A percentile compares a stretch with the other conserved stretches of the same genome.
Evolutionary conservation across 2,888 invertebrate genomes (phyloP).

Genomic region (Nebria brevicollis): DNA sequence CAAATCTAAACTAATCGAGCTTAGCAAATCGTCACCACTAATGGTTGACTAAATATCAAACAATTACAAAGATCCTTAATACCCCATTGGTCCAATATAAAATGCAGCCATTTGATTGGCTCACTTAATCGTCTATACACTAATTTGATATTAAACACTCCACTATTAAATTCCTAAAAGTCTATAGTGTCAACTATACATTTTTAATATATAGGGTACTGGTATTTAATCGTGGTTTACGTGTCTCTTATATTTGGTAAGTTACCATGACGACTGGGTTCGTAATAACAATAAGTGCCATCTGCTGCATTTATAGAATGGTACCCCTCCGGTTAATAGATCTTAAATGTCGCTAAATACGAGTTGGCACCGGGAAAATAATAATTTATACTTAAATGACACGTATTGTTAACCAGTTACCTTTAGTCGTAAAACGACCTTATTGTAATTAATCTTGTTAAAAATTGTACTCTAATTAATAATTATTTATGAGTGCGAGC

Average conservation of each 20-base stretch:
- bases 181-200: no score
- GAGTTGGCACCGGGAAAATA: slow-evolving; percentile 59
- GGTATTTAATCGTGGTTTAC: slow-evolving; percentile 54
- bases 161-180: slow-evolving; percentile 52
- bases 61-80: neutral
- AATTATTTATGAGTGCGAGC: no score
- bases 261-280: slow-evolving; percentile 60
- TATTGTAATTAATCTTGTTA: neutral
- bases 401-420: neutral
- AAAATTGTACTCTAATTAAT: neutral
- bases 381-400: slow-evolving; percentile 60
- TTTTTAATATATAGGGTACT: slow-evolving; percentile 23
- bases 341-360: slow-evolving; percentile 62
- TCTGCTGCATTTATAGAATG: slow-evolving; percentile 60
- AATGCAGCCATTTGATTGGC: slow-evolving; percentile 50
- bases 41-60: slow-evolving; percentile 2
- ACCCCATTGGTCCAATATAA: slow-evolving; percentile 18
- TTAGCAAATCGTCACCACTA: slow-evolving; percentile 9
- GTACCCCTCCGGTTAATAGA: slow-evolving; percentile 57
- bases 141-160: slow-evolving; percentile 63
- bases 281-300: slow-evolving; percentile 61
- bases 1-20: neutral
- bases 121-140: slow-evolving; percentile 59
- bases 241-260: slow-evolving; percentile 58
- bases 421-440: neutral